These are phyloP conservation scores for Cherax destructor DNA, from an alignment of 1,140 invertebrate genomes.

Conservation along the genomic window DNA sequence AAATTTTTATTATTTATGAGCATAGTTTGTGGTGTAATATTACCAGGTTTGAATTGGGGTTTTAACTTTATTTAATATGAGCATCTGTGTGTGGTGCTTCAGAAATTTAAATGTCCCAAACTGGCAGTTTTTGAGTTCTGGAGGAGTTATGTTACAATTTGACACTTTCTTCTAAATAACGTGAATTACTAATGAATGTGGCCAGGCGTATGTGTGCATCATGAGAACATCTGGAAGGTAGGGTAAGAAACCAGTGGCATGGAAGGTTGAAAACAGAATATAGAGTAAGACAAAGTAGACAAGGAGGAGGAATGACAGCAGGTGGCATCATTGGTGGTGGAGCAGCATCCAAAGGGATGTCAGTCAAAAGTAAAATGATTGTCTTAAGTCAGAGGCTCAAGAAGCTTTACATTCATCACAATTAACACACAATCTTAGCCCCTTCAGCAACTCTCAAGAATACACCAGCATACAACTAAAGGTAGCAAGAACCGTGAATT, in stretches of 20 bases:
- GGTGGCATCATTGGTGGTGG: not conserved
- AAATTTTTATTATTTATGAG: no score
- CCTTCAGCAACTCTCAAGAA: not conserved
- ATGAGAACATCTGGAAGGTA: not conserved
- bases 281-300: not conserved
- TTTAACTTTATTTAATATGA: no score
- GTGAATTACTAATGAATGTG: not conserved
- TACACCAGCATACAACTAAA: not conserved
- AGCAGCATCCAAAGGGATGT: not conserved
- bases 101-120: no score
- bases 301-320: not conserved
- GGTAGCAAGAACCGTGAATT: not conserved
- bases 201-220: not conserved
- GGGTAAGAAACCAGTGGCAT: not conserved
- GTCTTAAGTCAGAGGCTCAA: not conserved
- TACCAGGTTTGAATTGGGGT: no score
- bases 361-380: not conserved
- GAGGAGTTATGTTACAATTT: no score
- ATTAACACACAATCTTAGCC: not conserved
- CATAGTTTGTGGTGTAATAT: no score
- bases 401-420: not conserved
- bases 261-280: not conserved
- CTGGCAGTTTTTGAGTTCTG: no score
- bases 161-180: no score
- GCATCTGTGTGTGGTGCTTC: no score